Base-by-base conservation (phyloP, 1,140 invertebrate species). In the Physella acuta region DNA sequence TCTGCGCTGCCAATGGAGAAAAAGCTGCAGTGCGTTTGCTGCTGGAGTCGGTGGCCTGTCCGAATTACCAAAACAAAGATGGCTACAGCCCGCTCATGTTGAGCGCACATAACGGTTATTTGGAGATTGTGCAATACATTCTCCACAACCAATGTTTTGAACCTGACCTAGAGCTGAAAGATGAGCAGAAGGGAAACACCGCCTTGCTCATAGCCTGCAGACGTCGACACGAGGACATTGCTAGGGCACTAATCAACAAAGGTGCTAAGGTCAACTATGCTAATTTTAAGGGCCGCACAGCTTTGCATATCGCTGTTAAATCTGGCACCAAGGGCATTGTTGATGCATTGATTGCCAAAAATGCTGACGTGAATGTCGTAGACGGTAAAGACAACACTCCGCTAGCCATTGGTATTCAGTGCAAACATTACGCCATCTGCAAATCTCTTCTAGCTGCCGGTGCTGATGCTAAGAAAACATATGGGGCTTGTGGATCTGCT, bases 321-420 rank as follows among this genome's bases (percentile, higher is more conserved):
- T 60, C 28, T 60, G 58, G 58, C 8, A 11, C 28, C 31, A 60
- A 60, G 24, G 24, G 33, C 58, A 60, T 60, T 30, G 58, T 60
- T 11, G 58, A 60, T 16, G 58, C 28, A 8, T 31, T 60, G 8
- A 5, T 60, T 16, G 8, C 16, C 3, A 33, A 8, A 60, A 26
- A 33, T 11, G 58, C 58, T 30, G 58, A 31, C 14, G 26, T 60
- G 58, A 33, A 33, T 33, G 11, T 31, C 3, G 33, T 31, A 16
- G 58, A 60, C 26, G 17, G 16, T 16, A 31, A 60, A 30, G 58
- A 31, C 16, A 31, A 60, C 26, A 60, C 58, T 5, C 58, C 58
- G 8, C 58, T 60, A 11, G 11, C 33, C 31, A 30, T 14, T 24
- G 28, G 58, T 60, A 17, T 33, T 8, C 3, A 11, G 5, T 3